Evolutionary conservation across 2,888 invertebrate genomes (phyloP).

Genomic region (Calameuta filiformis): DNA sequence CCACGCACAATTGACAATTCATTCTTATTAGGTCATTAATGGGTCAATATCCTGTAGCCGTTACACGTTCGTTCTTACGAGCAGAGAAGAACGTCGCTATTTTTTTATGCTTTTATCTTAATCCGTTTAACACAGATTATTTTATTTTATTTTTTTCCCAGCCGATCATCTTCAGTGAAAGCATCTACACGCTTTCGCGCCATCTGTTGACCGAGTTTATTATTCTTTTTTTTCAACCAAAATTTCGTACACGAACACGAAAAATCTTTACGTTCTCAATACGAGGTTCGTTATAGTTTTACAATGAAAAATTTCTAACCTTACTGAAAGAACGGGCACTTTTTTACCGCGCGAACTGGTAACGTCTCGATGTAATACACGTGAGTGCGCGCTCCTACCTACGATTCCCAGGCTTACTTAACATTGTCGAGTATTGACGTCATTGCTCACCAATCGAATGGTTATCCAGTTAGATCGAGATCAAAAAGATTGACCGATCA

Average conservation of each 20-base stretch:
- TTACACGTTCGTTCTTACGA: constrained; percentile 6
- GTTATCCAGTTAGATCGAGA: constrained; percentile 27
- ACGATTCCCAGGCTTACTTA: constrained; percentile 21
- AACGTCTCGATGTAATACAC: not conserved
- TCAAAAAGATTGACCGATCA: constrained; percentile 25
- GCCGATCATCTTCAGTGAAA: not conserved
- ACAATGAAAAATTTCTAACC: not conserved
- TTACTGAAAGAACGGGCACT: not conserved
- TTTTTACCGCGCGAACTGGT: not conserved
- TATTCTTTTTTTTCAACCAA: no score
- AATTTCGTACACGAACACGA: no score
- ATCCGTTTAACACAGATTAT: not conserved
- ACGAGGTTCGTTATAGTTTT: not conserved
- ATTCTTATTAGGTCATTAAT: constrained; percentile 34
- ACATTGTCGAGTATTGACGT: constrained; percentile 20
- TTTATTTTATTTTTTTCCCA: not conserved
- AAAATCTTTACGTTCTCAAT: not conserved
- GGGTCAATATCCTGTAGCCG: constrained; percentile 36
- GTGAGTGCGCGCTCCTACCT: not conserved
- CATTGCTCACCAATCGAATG: constrained; percentile 17
- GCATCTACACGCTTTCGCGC: not conserved
- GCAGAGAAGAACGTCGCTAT: not conserved
- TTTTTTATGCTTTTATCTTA: not conserved
- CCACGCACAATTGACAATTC: constrained; percentile 24
- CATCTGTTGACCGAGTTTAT: not conserved